Conservation (phyloP, 2,113 vertebrate species). For the Tragelaphus imberbis region DNA sequence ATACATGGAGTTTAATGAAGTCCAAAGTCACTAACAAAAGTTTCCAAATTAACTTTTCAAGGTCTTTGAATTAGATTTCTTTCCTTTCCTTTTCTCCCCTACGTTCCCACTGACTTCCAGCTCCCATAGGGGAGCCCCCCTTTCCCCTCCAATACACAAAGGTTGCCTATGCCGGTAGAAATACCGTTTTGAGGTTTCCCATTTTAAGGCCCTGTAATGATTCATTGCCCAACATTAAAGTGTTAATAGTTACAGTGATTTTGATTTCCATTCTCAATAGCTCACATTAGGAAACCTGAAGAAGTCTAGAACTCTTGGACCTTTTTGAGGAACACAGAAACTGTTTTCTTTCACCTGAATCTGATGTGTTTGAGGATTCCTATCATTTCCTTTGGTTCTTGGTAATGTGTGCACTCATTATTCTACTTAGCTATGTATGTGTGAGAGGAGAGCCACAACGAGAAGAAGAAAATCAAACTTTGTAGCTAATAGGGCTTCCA, state of each 20-base stretch:
- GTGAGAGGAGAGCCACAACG: not conserved
- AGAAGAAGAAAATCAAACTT: not conserved
- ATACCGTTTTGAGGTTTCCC: not conserved
- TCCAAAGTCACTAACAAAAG: conserved; percentile 75
- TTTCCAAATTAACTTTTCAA: conserved; percentile 71
- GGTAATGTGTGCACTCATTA: not conserved
- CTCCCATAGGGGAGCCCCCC: not conserved
- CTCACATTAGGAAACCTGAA: not conserved
- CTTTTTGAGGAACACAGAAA: not conserved
- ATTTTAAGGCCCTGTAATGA: not conserved
- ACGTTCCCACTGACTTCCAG: not conserved
- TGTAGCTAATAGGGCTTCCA: not conserved
- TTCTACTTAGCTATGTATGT: not conserved
- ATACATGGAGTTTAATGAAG: conserved; percentile 79
- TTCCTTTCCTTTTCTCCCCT: not conserved
- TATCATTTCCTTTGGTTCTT: not conserved
- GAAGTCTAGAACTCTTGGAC: not conserved
- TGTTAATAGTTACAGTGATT: conserved; percentile 8
- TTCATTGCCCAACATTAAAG: not conserved
- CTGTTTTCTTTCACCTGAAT: not conserved
- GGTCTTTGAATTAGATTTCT: not conserved
- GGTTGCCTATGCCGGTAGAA: not conserved
- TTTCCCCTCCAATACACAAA: not conserved
- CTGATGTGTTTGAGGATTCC: not conserved
- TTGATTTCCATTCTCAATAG: conserved; percentile 8